These are phyloP conservation scores for Psilopogon haemacephalus DNA, from an alignment of 2,113 vertebrate genomes.

Conservation along the genomic window DNA sequence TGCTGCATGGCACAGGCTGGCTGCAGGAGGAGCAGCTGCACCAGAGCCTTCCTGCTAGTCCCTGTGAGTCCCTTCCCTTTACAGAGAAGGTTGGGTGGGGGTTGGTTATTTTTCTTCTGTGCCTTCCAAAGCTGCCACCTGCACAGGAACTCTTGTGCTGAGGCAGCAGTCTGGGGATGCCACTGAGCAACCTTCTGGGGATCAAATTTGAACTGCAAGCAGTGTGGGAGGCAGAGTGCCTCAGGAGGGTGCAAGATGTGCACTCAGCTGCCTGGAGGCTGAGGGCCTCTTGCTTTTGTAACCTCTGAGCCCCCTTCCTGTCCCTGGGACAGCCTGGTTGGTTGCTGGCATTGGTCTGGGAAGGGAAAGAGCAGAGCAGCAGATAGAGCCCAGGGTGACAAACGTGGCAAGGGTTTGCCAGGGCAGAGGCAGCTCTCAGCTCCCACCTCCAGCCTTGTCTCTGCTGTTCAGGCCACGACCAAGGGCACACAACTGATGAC, in stretches of 20 bases:
- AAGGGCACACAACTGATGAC: neutral
- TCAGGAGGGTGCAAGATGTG: neutral
- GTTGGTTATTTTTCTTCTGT: neutral
- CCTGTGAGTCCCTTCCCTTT: neutral
- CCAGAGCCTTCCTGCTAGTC: neutral
- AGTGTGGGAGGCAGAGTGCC: neutral
- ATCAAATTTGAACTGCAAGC: neutral
- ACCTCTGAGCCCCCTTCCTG: neutral
- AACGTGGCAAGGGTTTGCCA: neutral
- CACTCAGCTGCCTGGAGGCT: neutral
- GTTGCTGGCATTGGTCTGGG: neutral
- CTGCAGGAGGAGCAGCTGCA: neutral
- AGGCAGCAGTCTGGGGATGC: neutral
- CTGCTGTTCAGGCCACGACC: neutral
- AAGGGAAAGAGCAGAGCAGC: slow-evolving; percentile 4
- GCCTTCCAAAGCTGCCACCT: neutral
- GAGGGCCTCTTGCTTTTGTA: neutral
- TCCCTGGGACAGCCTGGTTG: neutral
- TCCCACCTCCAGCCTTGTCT: neutral
- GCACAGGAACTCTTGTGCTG: neutral
- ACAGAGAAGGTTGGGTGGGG: neutral
- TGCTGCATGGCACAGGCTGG: neutral
- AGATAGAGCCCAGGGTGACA: neutral
- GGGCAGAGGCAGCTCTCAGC: neutral
- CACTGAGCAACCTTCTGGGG: neutral